Evolutionary conservation across 2,888 invertebrate species (phyloP), one percentile per base, ranked within the genome.

Genomic region (Leucoma salicis): DNA sequence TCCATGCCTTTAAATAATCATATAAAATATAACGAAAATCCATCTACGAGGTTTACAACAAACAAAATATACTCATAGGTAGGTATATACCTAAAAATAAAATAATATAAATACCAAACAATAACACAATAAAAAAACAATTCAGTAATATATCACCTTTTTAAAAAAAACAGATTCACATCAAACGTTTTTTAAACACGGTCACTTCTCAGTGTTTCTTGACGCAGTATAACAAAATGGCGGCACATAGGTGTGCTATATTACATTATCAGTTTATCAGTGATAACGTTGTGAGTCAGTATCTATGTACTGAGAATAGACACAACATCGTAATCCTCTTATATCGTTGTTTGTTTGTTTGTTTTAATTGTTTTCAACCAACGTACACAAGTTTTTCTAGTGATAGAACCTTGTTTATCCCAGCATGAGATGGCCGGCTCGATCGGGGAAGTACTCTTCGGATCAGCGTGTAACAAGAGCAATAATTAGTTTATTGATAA

Each of bases 171-270:
- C 6, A 50, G 28, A 31, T 48, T 46, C 13, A 42, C 57, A 41
- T 37, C 31, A 28, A 47, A 35, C 21, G 35, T 15, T 21, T 28
- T 14, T 33, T 14, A 33, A 24, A 48, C 46, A 43, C 52, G 24
- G 25, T 43, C n/a, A 25, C 32, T 10, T 34, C 24, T 27, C 8
- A 15, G 4, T 5, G 29, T 13, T 18, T 18, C 11, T 29, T 2
- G 4, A 4, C 7, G 24, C 11, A 58, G 49, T 14, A 29, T 57
- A 48, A 42, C 46, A 58, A 58, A 48, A 43, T 43, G 43, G 43
- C 35, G 12, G 16, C 3, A 10, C 5, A 5, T 43, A 39, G 35
- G 39, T 31, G 31, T 12, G 43, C 5, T 29, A 37, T 31, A 29
- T 41, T 31, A 2, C 28, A 27, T 28, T 48, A 48, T 48, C 47